Percentiles rank a stretch among this genome's conserved stretches.
Evolutionary conservation across 2,888 invertebrate species (phyloP).

Genomic region (Zeuzera pyrina): DNA sequence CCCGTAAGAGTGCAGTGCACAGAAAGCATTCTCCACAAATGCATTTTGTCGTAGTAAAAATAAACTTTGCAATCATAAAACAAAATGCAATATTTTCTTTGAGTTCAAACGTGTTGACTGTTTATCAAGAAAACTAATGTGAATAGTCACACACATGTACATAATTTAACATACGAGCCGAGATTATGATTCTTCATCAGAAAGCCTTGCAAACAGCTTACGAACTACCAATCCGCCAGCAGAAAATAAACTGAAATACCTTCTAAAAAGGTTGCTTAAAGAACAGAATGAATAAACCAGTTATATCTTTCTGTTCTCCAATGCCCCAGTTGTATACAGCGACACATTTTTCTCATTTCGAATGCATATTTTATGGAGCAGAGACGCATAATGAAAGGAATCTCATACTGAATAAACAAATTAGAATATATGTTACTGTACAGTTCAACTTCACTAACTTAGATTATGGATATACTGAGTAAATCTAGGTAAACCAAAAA

Average conservation of each 20-base stretch:
- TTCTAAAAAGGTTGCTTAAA: too few relatives aligned
- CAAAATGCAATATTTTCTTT: constrained; percentile 19
- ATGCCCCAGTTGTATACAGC: too few relatives aligned
- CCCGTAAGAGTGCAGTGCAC: too few relatives aligned
- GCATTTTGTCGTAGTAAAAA: too few relatives aligned
- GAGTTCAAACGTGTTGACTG: constrained; percentile 34
- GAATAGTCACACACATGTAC: constrained; percentile 46
- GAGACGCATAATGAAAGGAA: constrained; percentile 61
- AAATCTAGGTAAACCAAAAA: too few relatives aligned
- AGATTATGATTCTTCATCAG: constrained; percentile 55
- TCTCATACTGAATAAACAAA: constrained; percentile 52
- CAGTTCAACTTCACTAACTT: too few relatives aligned
- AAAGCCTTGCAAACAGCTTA: constrained; percentile 18
- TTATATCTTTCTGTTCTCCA: too few relatives aligned
- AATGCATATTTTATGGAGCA: constrained; percentile 67
- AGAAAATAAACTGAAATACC: too few relatives aligned
- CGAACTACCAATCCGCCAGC: constrained; percentile 3
- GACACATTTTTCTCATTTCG: constrained; percentile 69
- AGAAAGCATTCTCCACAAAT: too few relatives aligned
- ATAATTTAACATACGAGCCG: constrained; percentile 46
- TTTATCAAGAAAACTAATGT: constrained; percentile 61
- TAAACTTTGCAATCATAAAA: too few relatives aligned
- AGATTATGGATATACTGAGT: background rate
- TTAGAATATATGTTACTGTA: constrained; percentile 34
- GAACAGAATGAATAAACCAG: too few relatives aligned